Evolutionary conservation across 2,888 invertebrate species (phyloP).

Genomic region (Dicroscelio sp.): DNA sequence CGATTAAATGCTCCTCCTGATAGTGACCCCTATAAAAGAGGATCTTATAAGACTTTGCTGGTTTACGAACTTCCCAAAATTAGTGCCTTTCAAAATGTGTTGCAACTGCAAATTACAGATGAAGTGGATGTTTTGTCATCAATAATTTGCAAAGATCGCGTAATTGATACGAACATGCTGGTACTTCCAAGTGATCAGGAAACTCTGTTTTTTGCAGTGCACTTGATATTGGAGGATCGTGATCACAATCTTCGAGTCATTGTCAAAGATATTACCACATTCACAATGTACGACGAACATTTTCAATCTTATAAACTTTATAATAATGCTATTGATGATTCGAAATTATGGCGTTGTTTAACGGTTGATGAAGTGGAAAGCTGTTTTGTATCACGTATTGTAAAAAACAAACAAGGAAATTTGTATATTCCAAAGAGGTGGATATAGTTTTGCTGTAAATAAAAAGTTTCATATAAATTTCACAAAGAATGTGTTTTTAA

Average conservation of each 20-base stretch:
- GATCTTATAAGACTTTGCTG: background rate
- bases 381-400: slow-evolving; percentile 32
- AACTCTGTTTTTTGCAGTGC: slow-evolving; percentile 51
- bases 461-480: too few relatives aligned
- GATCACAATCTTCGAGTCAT: slow-evolving; percentile 41
- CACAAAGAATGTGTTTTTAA: too few relatives aligned
- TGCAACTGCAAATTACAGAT: too few relatives aligned
- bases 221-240: slow-evolving; percentile 54
- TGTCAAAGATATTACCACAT: slow-evolving; percentile 53
- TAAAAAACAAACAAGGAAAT: background rate
- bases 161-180: background rate
- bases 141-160: slow-evolving; percentile 6
- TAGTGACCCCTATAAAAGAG: background rate
- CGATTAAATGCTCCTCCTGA: background rate
- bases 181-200: slow-evolving; percentile 41
- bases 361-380: slow-evolving; percentile 29
- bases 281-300: slow-evolving; percentile 64
- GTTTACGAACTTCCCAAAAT: background rate
- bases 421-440: slow-evolving; percentile 6
- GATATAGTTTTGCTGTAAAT: too few relatives aligned
- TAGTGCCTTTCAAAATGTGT: too few relatives aligned
- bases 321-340: slow-evolving; percentile 23
- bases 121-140: background rate
- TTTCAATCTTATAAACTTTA: slow-evolving; percentile 61
- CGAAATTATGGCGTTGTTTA: slow-evolving; percentile 56